These are phyloP conservation scores for Pentalonia nigronervosa DNA, from an alignment of 1,140 invertebrate species.

Conservation along the genomic window DNA sequence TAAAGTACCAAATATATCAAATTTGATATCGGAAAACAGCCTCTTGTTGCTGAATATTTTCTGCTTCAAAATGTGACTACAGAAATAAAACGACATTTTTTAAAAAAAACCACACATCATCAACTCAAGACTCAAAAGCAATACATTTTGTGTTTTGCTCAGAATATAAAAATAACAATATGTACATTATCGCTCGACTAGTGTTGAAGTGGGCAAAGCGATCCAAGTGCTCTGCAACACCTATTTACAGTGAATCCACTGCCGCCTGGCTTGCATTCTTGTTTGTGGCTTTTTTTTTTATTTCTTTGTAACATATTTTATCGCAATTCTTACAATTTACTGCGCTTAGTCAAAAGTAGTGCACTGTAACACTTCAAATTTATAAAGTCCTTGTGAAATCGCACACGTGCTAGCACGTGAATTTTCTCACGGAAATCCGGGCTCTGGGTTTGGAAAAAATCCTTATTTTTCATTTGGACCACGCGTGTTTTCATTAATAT, in stretches of 20 bases:
- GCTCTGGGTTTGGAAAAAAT: background rate
- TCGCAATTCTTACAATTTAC: background rate
- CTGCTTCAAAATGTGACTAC: too few species aligned
- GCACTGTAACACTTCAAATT: background rate
- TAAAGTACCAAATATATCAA: too few species aligned
- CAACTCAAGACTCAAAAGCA: background rate
- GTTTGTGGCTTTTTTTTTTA: background rate
- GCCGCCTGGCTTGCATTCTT: background rate
- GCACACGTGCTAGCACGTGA: background rate
- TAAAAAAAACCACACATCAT: too few species aligned
- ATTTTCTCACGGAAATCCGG: background rate
- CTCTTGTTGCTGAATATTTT: too few species aligned
- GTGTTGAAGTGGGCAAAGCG: background rate
- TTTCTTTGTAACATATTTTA: background rate
- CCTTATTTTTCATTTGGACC: background rate
- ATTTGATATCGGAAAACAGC: too few species aligned
- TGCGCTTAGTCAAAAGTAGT: background rate
- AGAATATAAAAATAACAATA: background rate
- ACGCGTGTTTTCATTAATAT: background rate
- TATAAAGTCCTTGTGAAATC: background rate
- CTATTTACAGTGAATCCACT: background rate
- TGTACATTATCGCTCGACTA: background rate
- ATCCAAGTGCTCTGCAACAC: background rate
- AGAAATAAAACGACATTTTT: too few species aligned
- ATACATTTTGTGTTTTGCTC: background rate